These are phyloP conservation scores for Eupithecia centaureata DNA, from an alignment of 2,888 invertebrate genomes.

Conservation along the genomic window DNA sequence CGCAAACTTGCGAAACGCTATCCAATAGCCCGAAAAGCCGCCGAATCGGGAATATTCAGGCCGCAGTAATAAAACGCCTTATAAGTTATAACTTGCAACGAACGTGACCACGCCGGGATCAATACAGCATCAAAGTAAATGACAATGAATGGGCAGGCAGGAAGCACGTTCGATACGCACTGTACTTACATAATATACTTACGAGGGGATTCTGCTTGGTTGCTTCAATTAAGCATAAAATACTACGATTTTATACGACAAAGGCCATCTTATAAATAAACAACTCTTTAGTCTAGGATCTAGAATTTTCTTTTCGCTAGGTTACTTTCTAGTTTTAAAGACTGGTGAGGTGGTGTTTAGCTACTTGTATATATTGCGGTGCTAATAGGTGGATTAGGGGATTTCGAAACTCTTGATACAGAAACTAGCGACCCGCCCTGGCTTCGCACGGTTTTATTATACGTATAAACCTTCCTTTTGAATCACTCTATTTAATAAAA, in stretches of 20 bases:
- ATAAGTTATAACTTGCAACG: slow-evolving; percentile 55
- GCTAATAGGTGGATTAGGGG: no score
- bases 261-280: not conserved
- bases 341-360: no score
- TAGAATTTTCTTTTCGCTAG: no score
- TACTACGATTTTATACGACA: not conserved
- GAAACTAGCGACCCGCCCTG: no score
- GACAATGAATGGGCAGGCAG: slow-evolving; percentile 66
- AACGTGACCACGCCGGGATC: slow-evolving; percentile 64
- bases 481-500: no score
- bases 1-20: slow-evolving; percentile 26
- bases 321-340: no score
- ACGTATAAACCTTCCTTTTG: no score
- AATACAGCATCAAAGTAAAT: slow-evolving; percentile 72
- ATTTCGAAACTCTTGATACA: no score
- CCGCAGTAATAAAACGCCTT: slow-evolving; percentile 46
- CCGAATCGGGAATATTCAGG: slow-evolving; percentile 35
- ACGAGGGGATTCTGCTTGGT: slow-evolving; percentile 1
- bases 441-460: no score
- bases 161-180: slow-evolving; percentile 41
- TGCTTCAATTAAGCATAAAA: not conserved
- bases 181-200: slow-evolving; percentile 22
- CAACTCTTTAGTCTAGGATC: no score
- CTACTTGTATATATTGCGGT: no score
- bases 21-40: slow-evolving; percentile 29